These are phyloP conservation scores for Idris sp. DNA, from an alignment of 1,140 invertebrate genomes.

Conservation along the genomic window DNA sequence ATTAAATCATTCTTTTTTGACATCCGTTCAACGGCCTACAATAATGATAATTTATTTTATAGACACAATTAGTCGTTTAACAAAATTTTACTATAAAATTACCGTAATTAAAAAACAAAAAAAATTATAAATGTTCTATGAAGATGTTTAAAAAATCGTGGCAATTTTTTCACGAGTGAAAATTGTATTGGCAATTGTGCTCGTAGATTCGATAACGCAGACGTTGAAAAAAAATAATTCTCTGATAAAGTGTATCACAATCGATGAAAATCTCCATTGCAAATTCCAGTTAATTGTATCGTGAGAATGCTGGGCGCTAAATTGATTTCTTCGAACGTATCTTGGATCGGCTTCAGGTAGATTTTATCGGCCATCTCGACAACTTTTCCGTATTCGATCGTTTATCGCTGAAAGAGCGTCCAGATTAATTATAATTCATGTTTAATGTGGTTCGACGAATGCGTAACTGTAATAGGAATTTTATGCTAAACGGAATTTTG, in stretches of 20 bases:
- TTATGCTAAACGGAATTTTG: conserved; percentile 56
- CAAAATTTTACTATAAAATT: too few species aligned
- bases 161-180: conserved; percentile 9
- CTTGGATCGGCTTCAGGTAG: conserved; percentile 35
- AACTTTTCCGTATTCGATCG: conserved; percentile 56
- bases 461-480: conserved; percentile 60
- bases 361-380: conserved; percentile 54
- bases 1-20: too few species aligned
- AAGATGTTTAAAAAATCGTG: conserved; percentile 1
- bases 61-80: too few species aligned
- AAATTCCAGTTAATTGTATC: conserved; percentile 42
- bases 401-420: conserved; percentile 48
- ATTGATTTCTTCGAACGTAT: conserved; percentile 49
- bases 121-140: neutral
- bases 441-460: conserved; percentile 59
- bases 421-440: conserved; percentile 61
- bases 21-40: too few species aligned
- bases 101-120: neutral
- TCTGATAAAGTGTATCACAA: conserved; percentile 50
- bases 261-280: conserved; percentile 53
- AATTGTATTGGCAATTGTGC: conserved; percentile 38
- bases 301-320: conserved; percentile 45
- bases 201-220: conserved; percentile 38
- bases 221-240: conserved; percentile 33
- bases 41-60: too few species aligned